Evolutionary conservation across 2,888 invertebrate species (phyloP).

Genomic region (Osmoderma eremita): DNA sequence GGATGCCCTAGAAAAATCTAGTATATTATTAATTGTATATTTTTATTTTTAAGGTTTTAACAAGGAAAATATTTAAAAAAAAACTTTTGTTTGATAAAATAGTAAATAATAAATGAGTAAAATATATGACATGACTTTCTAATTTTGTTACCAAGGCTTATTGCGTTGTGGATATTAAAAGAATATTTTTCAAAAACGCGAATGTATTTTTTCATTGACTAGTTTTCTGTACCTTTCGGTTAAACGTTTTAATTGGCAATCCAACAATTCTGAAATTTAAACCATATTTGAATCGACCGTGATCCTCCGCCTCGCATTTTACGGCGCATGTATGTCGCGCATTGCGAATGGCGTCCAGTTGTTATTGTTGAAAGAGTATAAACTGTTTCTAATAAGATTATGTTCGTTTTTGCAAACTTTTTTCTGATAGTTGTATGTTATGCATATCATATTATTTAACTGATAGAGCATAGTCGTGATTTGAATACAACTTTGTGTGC

Average conservation of each 20-base stretch:
- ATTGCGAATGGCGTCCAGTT: constrained; percentile 99
- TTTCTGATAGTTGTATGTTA: constrained; percentile 68
- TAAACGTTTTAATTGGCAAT: constrained; percentile 1
- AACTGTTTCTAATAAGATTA: constrained; percentile 77
- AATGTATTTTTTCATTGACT: too few species aligned
- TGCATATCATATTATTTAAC: constrained; percentile 66
- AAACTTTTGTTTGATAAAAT: too few species aligned
- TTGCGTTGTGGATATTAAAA: too few species aligned
- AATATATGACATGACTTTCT: too few species aligned
- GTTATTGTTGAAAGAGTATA: constrained; percentile 97
- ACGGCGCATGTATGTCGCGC: constrained; percentile 80
- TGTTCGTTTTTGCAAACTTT: constrained; percentile 73
- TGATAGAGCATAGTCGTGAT: constrained; percentile 66
- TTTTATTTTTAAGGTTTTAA: constrained; percentile 28
- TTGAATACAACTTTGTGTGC: constrained; percentile 52
- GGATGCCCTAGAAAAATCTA: neutral
- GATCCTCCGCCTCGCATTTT: constrained; percentile 43
- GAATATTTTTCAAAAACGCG: too few species aligned
- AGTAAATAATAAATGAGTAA: too few species aligned
- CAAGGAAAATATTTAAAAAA: neutral
- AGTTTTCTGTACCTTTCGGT: too few species aligned
- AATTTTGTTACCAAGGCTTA: too few species aligned
- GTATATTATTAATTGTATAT: constrained; percentile 30
- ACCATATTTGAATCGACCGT: constrained; percentile 44
- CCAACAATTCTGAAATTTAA: constrained; percentile 28